Conservation (phyloP, 1,140 invertebrate genomes). For the Phocides pigmalion region DNA sequence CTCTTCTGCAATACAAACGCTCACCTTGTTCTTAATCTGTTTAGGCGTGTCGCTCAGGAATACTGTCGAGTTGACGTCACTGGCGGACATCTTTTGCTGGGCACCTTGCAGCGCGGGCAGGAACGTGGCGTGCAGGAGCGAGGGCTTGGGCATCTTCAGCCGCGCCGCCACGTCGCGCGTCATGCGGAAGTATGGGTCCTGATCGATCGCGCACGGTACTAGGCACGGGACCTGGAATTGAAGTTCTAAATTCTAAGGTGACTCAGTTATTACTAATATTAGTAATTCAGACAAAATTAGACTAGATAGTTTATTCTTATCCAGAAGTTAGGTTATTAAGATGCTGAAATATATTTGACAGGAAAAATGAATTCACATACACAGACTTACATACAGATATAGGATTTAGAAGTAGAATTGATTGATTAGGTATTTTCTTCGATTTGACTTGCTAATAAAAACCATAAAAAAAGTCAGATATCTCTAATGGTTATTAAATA, state of each 20-base stretch:
- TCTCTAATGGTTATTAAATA: too few species aligned
- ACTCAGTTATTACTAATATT: too few species aligned
- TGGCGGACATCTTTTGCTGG: constrained; percentile 99
- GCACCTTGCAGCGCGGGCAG: constrained; percentile 98
- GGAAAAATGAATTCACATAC: too few species aligned
- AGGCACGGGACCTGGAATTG: constrained; percentile 88
- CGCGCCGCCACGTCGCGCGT: constrained; percentile 97
- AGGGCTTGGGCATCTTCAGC: constrained; percentile 95
- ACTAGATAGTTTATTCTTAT: too few species aligned
- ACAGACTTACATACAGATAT: too few species aligned
- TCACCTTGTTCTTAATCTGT: constrained; percentile 98
- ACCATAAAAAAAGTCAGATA: constrained; percentile 18
- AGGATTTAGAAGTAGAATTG: too few species aligned
- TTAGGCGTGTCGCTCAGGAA: constrained; percentile 97
- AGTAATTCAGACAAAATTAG: too few species aligned
- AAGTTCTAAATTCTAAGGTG: too few species aligned
- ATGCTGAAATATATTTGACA: too few species aligned
- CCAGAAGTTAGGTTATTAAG: too few species aligned
- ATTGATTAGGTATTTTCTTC: too few species aligned
- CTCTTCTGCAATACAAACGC: constrained; percentile 2
- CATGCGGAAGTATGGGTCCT: constrained; percentile 99
- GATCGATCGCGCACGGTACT: constrained; percentile 99
- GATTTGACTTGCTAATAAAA: too few species aligned
- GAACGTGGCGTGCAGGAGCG: constrained; percentile 96
- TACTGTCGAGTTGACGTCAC: constrained; percentile 96